Conservation (phyloP, 1,140 invertebrate species). For the Drosophila repleta region DNA sequence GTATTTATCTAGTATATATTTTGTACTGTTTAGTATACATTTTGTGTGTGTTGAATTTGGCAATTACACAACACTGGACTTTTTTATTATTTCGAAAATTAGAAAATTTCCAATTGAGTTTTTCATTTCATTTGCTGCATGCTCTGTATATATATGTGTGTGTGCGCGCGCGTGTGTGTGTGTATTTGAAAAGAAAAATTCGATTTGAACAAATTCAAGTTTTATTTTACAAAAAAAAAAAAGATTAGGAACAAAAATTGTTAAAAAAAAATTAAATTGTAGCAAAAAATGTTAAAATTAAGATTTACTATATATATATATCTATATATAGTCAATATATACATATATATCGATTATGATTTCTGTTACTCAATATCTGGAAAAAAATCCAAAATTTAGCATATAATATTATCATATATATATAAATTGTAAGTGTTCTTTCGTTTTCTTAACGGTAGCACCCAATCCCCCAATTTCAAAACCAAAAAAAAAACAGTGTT, state of each 20-base stretch:
- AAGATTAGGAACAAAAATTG: not conserved
- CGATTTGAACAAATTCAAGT: constrained; percentile 11
- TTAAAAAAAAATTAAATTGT: constrained; percentile 6
- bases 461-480: not conserved
- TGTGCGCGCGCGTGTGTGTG: constrained; percentile 1
- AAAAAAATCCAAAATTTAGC: constrained; percentile 9
- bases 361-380: constrained; percentile 5
- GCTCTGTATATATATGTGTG: constrained; percentile 3
- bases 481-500: constrained; percentile 26
- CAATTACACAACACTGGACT: not conserved
- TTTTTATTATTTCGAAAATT: not conserved
- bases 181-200: constrained; percentile 15
- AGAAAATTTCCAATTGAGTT: not conserved
- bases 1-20: not conserved
- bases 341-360: not conserved
- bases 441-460: constrained; percentile 37
- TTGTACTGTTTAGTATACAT: not conserved
- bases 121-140: constrained; percentile 7
- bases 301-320: not conserved
- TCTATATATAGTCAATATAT: not conserved
- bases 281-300: not conserved
- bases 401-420: constrained; percentile 10
- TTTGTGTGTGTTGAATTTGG: not conserved
- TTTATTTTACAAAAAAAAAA: constrained; percentile 6
- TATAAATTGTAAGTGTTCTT: constrained; percentile 30